Evolutionary conservation across 2,113 vertebrate species (phyloP).

Genomic region (Cyphotilapia sp.): DNA sequence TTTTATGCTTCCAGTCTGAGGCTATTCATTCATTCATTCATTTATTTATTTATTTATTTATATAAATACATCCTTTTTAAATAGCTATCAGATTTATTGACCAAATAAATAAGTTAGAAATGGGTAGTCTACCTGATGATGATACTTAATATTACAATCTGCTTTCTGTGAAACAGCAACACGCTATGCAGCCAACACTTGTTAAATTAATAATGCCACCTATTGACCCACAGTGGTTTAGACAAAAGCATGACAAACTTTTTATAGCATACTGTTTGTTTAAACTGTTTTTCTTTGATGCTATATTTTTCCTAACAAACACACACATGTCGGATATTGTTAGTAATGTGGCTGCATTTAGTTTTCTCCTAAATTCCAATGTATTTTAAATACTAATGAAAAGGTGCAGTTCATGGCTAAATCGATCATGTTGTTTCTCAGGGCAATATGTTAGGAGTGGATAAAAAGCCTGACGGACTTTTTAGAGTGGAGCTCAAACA

Average conservation of each 20-base stretch:
- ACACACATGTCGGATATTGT: not conserved
- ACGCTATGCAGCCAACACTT: not conserved
- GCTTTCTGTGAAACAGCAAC: not conserved
- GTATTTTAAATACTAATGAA: not conserved
- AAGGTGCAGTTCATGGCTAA: not conserved
- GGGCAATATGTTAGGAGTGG: not conserved
- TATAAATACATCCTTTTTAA: not conserved
- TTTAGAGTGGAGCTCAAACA: not conserved
- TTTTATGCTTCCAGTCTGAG: not conserved
- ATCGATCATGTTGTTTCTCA: not conserved
- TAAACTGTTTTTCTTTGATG: not conserved
- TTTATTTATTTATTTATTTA: not conserved
- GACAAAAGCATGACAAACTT: not conserved
- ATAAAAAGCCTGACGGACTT: not conserved
- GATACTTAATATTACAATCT: not conserved
- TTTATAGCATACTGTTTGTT: not conserved
- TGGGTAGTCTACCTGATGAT: not conserved
- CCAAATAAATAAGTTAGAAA: not conserved
- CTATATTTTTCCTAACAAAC: not conserved
- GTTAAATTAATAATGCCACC: not conserved
- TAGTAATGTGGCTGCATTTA: not conserved
- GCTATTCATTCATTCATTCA: not conserved
- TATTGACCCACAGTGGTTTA: not conserved
- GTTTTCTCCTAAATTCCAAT: not conserved
- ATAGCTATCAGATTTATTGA: not conserved